Evolutionary conservation across 2,113 vertebrate genomes (phyloP).

Genomic region (Sphaerodactylus townsendi): DNA sequence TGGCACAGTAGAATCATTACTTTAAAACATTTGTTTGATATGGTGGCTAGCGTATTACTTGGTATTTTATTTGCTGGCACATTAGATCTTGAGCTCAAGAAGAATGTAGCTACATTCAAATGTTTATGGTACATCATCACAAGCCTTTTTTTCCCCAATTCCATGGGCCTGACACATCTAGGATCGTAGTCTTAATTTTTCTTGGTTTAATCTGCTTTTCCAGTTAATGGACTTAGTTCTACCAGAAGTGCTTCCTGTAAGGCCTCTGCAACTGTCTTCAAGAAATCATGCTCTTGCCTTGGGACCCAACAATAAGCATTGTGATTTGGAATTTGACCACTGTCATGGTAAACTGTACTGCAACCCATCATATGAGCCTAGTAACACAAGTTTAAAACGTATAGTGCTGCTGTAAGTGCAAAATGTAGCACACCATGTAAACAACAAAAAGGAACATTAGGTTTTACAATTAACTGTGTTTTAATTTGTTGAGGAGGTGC

Average conservation of each 20-base stretch:
- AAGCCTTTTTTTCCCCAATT: background rate
- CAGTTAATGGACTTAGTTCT: background rate
- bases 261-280: background rate
- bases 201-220: background rate
- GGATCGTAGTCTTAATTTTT: background rate
- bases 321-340: conserved; percentile 28
- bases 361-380: background rate
- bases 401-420: background rate
- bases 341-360: background rate
- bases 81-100: background rate
- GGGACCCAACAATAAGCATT: background rate
- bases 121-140: background rate
- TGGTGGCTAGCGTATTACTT: background rate
- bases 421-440: conserved; percentile 40
- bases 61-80: background rate
- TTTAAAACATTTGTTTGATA: background rate
- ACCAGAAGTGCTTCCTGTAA: background rate
- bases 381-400: background rate
- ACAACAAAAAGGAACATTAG: conserved; percentile 48
- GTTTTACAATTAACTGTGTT: conserved; percentile 50
- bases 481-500: conserved; percentile 42
- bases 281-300: background rate
- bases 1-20: background rate
- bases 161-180: background rate
- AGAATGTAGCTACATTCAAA: background rate